A percentile compares a stretch with the other conserved stretches of the same genome.
Conservation (phyloP, 1,140 invertebrate species). For the Drosophila willistoni region DNA sequence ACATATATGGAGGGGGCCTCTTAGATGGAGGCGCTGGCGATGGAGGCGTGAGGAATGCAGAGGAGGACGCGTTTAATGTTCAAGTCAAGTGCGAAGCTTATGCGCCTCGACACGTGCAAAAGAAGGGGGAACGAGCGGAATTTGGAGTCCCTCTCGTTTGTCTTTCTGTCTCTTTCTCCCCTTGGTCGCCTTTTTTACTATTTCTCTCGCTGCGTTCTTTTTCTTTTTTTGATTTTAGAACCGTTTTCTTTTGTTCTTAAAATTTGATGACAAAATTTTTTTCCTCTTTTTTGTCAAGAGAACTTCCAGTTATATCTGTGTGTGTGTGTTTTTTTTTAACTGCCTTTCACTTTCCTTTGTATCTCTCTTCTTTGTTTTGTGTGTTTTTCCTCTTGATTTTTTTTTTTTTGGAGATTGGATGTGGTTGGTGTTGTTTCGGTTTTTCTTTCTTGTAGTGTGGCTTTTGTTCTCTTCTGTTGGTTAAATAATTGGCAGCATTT, state of each 20-base stretch:
- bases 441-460: slow-evolving; percentile 7
- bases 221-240: slow-evolving; percentile 34
- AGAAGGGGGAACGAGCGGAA: slow-evolving; percentile 14
- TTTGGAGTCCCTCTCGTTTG: slow-evolving; percentile 4
- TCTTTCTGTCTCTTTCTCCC: slow-evolving; percentile 7
- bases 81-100: slow-evolving; percentile 75
- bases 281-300: slow-evolving; percentile 39
- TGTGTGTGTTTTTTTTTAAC: slow-evolving; percentile 42
- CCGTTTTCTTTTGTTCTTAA: slow-evolving; percentile 68
- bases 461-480: slow-evolving; percentile 27
- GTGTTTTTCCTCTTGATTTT: slow-evolving; percentile 32
- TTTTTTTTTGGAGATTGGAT: slow-evolving; percentile 74
- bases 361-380: slow-evolving; percentile 38
- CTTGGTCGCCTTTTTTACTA: slow-evolving; percentile 8
- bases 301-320: slow-evolving; percentile 45
- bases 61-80: slow-evolving; percentile 68
- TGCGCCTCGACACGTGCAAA: slow-evolving; percentile 59
- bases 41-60: not conserved
- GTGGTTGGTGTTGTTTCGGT: slow-evolving; percentile 23
- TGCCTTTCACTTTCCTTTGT: slow-evolving; percentile 36
- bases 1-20: not conserved
- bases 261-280: slow-evolving; percentile 73
- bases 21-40: not conserved
- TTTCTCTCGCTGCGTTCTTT: slow-evolving; percentile 36
- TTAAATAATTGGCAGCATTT: slow-evolving; percentile 47